A percentile compares a stretch with the other conserved stretches of the same genome.
Evolutionary conservation across 1,140 invertebrate genomes (phyloP).

Genomic region (Lepidurus couesii): DNA sequence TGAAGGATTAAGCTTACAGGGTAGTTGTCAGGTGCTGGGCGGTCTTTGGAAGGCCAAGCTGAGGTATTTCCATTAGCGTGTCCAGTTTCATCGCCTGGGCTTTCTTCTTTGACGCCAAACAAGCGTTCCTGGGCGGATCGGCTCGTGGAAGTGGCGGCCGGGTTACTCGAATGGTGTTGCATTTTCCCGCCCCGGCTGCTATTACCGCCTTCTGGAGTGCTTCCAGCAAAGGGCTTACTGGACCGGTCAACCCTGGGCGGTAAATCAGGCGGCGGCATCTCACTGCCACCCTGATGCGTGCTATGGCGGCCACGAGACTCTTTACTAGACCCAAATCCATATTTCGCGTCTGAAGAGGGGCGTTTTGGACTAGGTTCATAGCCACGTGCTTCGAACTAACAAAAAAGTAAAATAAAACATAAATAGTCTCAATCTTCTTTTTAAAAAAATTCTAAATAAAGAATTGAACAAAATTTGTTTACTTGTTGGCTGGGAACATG

Average conservation of each 20-base stretch:
- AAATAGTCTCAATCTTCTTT: neutral
- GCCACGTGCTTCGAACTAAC: neutral
- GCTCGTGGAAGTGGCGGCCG: neutral
- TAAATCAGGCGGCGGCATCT: constrained; percentile 60
- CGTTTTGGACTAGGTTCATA: constrained; percentile 20
- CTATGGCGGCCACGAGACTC: constrained; percentile 34
- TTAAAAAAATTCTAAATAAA: neutral
- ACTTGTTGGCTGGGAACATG: neutral
- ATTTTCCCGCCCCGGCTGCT: neutral
- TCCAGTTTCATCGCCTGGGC: constrained; percentile 20
- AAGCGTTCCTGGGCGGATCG: constrained; percentile 41
- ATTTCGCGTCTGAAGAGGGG: constrained; percentile 17
- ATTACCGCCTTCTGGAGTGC: neutral
- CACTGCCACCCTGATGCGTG: constrained; percentile 31
- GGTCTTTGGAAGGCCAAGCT: neutral
- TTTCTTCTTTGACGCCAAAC: constrained; percentile 37
- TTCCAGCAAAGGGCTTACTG: constrained; percentile 56
- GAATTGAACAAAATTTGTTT: neutral
- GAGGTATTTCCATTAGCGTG: neutral
- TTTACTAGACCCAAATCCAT: constrained; percentile 29
- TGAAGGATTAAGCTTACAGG: neutral
- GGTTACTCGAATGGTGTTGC: constrained; percentile 4
- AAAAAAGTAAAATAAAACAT: constrained; percentile 23
- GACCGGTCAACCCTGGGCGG: constrained; percentile 75
- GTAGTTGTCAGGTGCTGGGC: neutral